phyloP scores from a whole-genome alignment of 2,888 invertebrate species.

The Hylaea fasciaria region DNA sequence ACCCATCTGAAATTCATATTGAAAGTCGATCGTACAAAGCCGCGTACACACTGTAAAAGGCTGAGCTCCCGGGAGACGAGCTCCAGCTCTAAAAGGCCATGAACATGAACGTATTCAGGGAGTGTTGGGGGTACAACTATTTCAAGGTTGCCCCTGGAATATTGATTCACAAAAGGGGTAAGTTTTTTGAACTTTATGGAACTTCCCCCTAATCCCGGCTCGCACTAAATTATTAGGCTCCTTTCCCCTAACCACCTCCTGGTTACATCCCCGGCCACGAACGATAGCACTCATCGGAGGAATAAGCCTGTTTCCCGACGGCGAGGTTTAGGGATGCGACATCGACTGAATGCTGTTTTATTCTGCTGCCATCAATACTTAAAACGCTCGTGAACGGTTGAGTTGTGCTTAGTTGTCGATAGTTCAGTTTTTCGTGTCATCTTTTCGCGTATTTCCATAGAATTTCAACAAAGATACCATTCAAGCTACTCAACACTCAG shows the following conservation, averaged over 20 bases:
- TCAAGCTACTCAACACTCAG: too few relatives aligned
- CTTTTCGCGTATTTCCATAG: too few relatives aligned
- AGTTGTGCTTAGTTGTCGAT: slow-evolving; percentile 58
- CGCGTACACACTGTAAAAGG: slow-evolving; percentile 79
- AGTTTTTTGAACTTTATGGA: neutral
- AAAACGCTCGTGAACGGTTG: slow-evolving; percentile 72
- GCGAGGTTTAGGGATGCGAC: slow-evolving; percentile 80
- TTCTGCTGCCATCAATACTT: slow-evolving; percentile 83
- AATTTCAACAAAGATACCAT: too few relatives aligned
- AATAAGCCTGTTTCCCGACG: slow-evolving; percentile 84
- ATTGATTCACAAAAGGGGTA: too few relatives aligned
- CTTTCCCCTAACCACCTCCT: neutral
- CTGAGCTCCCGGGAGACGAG: slow-evolving; percentile 75
- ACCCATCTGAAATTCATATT: slow-evolving; percentile 83
- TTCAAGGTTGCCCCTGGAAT: too few relatives aligned
- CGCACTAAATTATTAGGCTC: neutral
- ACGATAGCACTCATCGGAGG: slow-evolving; percentile 77
- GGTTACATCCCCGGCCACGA: slow-evolving; percentile 12
- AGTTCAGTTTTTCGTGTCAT: slow-evolving; percentile 5
- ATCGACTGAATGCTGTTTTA: slow-evolving; percentile 82
- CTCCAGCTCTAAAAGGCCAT: slow-evolving; percentile 74
- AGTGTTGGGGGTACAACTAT: neutral
- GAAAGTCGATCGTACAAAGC: slow-evolving; percentile 79
- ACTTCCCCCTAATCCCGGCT: neutral
- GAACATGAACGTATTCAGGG: slow-evolving; percentile 43